Evolutionary conservation across 2,797 vertebrate species (phyloP), one percentile per base, ranked within the genome.

Genomic region (Clamator glandarius): DNA sequence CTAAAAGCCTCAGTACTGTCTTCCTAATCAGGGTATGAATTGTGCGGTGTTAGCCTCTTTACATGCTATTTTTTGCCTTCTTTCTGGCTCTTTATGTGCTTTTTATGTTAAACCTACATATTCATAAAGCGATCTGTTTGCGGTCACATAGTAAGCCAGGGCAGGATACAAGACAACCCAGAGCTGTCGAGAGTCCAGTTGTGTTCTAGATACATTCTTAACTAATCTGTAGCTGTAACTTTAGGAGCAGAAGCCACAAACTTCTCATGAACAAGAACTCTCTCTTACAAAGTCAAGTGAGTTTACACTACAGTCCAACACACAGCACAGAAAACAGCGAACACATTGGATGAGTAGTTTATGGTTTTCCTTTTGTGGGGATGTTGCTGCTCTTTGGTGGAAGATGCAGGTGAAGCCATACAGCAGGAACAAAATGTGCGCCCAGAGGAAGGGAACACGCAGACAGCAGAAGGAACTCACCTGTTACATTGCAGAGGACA

Each of bases 61-160:
- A 24, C 8, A 35, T 36, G 52, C 44, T 36, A 54, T 8, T 6
- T 82, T 84, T 66, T 78, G 46, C 89, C 72, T 81, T 33, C 17
- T 44, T 75, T 80, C 62, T 51, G 36, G 74, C 26, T 77, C 52
- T 41, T 84, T 72, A n/a, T 24, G 29, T 36, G 14, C 35, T 57
- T 17, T 31, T 51, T 64, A 15, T 21, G 7, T 46, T 64, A 54
- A 7, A 57, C 48, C 61, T 79, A 7, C 54, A 24, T 77, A 29
- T 74, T 31, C 48, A 26, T 59, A 26, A 83, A 89, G 50, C 26
- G 67, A 67, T 33, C 35, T 87, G 59, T 94, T 91, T 85, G 84
- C 82, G 72, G 87, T 92, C 75, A n/a, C 82, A 78, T 51, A 69
- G 76, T 94, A 92, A 77, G 90, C 70, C 55, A 67, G 57, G 35